A percentile compares a stretch with the other conserved stretches of the same genome.
Conservation (phyloP, 2,797 vertebrate species). For the Thalassophryne amazonica region DNA sequence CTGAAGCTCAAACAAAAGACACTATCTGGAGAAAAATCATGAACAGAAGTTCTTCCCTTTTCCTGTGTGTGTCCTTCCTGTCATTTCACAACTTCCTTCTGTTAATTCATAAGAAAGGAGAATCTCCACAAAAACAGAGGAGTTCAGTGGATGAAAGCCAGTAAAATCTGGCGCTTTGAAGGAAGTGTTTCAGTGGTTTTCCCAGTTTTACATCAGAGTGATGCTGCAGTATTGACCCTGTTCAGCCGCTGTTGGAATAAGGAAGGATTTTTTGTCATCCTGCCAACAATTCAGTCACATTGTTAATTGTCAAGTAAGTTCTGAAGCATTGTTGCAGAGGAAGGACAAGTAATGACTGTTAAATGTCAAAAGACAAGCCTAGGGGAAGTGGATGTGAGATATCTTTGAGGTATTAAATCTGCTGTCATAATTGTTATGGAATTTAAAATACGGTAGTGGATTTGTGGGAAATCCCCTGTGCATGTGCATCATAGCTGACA, state of each 20-base stretch:
- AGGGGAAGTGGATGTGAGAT: neutral
- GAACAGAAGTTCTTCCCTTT: too few species aligned
- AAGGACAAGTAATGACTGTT: neutral
- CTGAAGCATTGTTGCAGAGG: neutral
- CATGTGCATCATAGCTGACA: neutral
- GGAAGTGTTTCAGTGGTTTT: too few species aligned
- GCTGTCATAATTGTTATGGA: neutral
- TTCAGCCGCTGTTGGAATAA: neutral
- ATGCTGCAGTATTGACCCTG: too few species aligned
- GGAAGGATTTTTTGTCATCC: neutral
- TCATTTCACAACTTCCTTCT: too few species aligned
- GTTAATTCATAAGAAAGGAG: too few species aligned
- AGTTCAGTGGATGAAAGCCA: too few species aligned
- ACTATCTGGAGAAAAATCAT: too few species aligned
- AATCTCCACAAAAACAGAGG: too few species aligned
- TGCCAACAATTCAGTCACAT: neutral
- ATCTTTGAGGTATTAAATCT: neutral
- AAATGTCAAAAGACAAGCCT: neutral
- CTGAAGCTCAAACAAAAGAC: too few species aligned
- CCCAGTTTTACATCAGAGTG: too few species aligned
- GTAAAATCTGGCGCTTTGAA: too few species aligned
- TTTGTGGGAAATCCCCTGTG: neutral
- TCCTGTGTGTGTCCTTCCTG: too few species aligned
- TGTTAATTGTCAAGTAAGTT: neutral
- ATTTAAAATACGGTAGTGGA: neutral